Percentiles rank a stretch among this genome's conserved stretches.
Conservation (phyloP, 1,140 invertebrate species). For the Drosophila biarmipes region DNA sequence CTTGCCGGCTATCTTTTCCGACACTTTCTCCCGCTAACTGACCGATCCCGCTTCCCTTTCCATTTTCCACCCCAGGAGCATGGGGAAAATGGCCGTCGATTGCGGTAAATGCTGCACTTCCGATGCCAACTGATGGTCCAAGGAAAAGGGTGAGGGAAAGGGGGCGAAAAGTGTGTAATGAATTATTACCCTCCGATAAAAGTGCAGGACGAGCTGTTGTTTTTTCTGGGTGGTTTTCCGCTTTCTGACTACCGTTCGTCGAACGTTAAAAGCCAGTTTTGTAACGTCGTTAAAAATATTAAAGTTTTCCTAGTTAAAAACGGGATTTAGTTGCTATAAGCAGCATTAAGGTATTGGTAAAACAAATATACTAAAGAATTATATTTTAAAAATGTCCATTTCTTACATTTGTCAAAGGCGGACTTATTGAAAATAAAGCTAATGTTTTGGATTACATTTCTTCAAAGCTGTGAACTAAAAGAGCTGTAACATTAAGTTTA, state of each 20-base stretch:
- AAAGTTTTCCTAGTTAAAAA: slow-evolving; percentile 4
- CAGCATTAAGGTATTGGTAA: not conserved
- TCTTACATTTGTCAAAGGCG: no score
- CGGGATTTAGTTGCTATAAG: not conserved
- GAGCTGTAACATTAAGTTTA: no score
- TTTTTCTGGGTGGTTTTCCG: slow-evolving; percentile 21
- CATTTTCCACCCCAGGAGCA: slow-evolving; percentile 3
- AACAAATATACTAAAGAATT: not conserved
- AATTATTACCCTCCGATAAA: slow-evolving; percentile 82
- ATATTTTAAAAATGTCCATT: no score
- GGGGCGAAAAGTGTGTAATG: slow-evolving; percentile 75
- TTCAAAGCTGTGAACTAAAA: no score
- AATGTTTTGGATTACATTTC: no score
- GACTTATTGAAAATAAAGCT: no score
- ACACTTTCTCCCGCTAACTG: slow-evolving; percentile 18
- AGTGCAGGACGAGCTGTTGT: slow-evolving; percentile 68
- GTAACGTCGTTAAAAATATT: slow-evolving; percentile 23
- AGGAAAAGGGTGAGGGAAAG: slow-evolving; percentile 18
- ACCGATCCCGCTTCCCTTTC: slow-evolving; percentile 13
- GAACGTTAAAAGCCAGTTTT: slow-evolving; percentile 22
- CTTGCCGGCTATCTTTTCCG: not conserved
- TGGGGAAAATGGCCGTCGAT: slow-evolving; percentile 59
- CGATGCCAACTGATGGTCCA: slow-evolving; percentile 43
- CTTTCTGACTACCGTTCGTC: slow-evolving; percentile 27
- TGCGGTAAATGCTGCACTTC: slow-evolving; percentile 55